Base-by-base conservation (phyloP, 2,797 vertebrate genomes). In the Antrozous pallidus region DNA sequence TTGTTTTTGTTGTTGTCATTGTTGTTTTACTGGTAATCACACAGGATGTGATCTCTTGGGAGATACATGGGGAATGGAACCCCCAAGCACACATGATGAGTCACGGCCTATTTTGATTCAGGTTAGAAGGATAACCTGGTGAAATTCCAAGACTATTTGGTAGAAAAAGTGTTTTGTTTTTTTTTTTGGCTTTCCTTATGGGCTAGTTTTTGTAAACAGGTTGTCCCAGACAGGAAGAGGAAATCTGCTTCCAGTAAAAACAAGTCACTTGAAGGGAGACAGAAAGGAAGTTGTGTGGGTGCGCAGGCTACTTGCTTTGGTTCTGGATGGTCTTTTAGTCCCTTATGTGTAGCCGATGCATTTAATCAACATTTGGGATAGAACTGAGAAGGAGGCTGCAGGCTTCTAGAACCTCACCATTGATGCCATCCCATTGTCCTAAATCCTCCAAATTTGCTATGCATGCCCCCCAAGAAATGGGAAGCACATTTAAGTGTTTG, bases 161-260 rank as follows among this genome's bases (percentile, higher is more conserved):
- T 90, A 69, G 58, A 28, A 79, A 67, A 54, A 77, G 24, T 0
- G 49, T 92, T 75, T 42, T 54, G 18, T 65, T 93, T 73, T 89
- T 80, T 42, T 42, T 63, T 93, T 74, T 89, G 77, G 33, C 42
- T 65, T 95, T 83, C 84, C 54, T 17, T 86, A 47, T 45, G 70
- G 70, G 31, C 78, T 94, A 42, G 9, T 71, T 93, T 85, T 77
- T 94, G 45, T 84, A 85, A 75, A 84, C 47, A 95, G 82, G 42
- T 47, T 94, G 94, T 97, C 94, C 91, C 78, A 94, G 69, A 83
- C 65, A 95, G 94, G 89, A 97, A 91, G 45, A 75, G 84, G 87
- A 97, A 95, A 94, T 28, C 26, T 31, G 74, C 7, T 95, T 97
- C 93, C 91, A 82, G 80, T 93, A 96, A 94, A 95, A 94, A 94